Conservation (phyloP, 2,113 vertebrate genomes). For the Diglossa brunneiventris region DNA sequence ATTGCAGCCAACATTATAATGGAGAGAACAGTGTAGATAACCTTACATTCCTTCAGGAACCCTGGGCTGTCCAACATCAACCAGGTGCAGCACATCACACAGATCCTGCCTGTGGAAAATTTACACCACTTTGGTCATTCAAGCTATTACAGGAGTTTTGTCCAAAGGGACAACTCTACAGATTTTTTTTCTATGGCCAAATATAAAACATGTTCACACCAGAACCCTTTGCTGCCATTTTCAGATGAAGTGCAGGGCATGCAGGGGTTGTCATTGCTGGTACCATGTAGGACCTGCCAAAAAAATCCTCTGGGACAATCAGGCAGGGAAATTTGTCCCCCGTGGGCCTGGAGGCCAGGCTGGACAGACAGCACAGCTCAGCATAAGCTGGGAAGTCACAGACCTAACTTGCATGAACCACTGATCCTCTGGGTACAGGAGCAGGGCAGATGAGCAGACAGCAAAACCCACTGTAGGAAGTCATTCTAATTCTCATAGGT, state of each 20-base stretch:
- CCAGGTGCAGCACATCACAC: rapidly evolving
- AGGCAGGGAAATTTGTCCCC: not conserved
- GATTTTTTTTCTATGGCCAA: not conserved
- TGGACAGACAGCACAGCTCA: not conserved
- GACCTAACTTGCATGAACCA: rapidly evolving
- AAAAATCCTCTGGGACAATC: not conserved
- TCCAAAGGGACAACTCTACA: not conserved
- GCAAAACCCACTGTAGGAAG: not conserved
- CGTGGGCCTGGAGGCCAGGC: rapidly evolving
- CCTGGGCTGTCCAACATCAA: not conserved
- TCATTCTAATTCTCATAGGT: not conserved
- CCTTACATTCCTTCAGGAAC: not conserved
- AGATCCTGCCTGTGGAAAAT: not conserved
- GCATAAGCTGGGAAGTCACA: not conserved
- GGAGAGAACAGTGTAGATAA: not conserved
- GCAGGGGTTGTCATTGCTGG: rapidly evolving
- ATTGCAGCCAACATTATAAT: not conserved
- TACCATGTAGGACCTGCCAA: rapidly evolving
- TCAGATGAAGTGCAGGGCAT: not conserved
- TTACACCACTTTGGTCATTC: not conserved
- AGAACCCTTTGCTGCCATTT: not conserved
- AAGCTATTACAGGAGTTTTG: not conserved
- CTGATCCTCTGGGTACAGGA: rapidly evolving
- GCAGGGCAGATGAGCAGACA: not conserved
- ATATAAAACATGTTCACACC: not conserved